phyloP scores from a whole-genome alignment of 92 coral and sea anemone genomes.

The Actinernus sp. region DNA sequence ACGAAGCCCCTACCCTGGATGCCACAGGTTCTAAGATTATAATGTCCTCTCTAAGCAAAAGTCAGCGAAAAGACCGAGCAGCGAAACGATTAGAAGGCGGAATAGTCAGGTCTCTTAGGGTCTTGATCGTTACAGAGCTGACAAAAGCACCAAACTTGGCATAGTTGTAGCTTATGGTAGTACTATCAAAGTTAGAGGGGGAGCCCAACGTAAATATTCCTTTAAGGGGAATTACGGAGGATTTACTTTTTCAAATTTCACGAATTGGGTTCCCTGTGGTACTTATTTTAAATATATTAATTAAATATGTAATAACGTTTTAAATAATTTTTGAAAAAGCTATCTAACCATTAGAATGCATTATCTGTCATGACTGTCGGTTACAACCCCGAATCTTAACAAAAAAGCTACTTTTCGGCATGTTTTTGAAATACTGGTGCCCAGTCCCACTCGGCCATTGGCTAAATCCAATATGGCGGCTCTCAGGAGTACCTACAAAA shows the following conservation, averaged over 20 bases:
- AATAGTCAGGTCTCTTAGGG: background rate
- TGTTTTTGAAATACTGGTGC: constrained; percentile 23
- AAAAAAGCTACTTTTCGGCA: constrained; percentile 5
- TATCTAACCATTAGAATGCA: too few relatives aligned
- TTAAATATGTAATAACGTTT: constrained; percentile 1
- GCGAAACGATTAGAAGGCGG: too few relatives aligned
- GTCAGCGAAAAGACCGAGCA: too few relatives aligned
- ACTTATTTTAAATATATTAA: constrained; percentile 11
- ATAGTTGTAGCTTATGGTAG: background rate
- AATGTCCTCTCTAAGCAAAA: too few relatives aligned
- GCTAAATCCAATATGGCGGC: constrained; percentile 39
- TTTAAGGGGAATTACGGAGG: constrained; percentile 16
- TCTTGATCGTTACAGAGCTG: background rate
- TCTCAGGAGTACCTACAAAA: too few relatives aligned
- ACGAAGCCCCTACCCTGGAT: too few relatives aligned
- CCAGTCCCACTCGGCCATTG: constrained; percentile 27
- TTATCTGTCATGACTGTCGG: too few relatives aligned
- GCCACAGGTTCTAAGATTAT: too few relatives aligned
- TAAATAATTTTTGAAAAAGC: constrained; percentile 1
- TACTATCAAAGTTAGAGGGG: background rate
- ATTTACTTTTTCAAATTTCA: constrained; percentile 23
- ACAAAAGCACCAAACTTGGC: too few relatives aligned
- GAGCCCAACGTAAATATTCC: constrained; percentile 10
- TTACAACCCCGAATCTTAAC: background rate
- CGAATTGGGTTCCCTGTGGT: constrained; percentile 63